Evolutionary conservation across 2,888 invertebrate genomes (phyloP), one percentile per base, ranked within the genome.

Genomic region (Cremastobaeus sp.): DNA sequence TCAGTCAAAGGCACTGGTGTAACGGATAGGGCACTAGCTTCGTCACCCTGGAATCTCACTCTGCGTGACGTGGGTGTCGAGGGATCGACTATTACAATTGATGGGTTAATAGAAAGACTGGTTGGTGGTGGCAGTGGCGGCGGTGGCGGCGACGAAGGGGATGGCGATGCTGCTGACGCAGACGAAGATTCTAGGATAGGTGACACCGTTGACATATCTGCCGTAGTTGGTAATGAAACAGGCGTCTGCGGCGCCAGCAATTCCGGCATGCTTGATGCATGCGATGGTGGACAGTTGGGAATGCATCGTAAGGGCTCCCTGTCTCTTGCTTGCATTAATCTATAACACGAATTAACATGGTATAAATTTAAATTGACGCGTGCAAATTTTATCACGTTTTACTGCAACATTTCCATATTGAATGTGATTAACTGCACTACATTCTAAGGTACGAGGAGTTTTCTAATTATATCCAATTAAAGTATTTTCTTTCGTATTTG

Each of bases 261-360:
- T 84, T 92, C 92, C 1, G 92, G 92, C 90, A 92, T 90, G 9
- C 92, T 92, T 5, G 91, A 90, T 0, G 90, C 90, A 77, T 90
- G 90, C 28, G 88, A 86, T 50, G 89, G 88, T 32, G 86, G 79
- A 65, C 79, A 79, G 50, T 79, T 85, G 20, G 83, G 86, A 18
- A 84, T 80, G 76, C 86, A 87, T n/a, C 85, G 84, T 32, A 92
- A 88, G 3, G 92, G 91, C 52, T 92, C 91, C 59, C 89, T 88
- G 65, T 92, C 92, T 77, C 90, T 86, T 1, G 90, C 90, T 70
- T 89, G 89, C 77, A 90, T 86, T 39, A 91, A 82, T 78, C 90
- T 89, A 78, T 6, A 89, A 25, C 89, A 20, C 12, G 2, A 8
- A 32, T 43, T 9, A 15, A 21, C 4, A 11, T 50, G 9, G 8